phyloP scores from a whole-genome alignment of 2,113 vertebrate species.

The Solea solea region DNA sequence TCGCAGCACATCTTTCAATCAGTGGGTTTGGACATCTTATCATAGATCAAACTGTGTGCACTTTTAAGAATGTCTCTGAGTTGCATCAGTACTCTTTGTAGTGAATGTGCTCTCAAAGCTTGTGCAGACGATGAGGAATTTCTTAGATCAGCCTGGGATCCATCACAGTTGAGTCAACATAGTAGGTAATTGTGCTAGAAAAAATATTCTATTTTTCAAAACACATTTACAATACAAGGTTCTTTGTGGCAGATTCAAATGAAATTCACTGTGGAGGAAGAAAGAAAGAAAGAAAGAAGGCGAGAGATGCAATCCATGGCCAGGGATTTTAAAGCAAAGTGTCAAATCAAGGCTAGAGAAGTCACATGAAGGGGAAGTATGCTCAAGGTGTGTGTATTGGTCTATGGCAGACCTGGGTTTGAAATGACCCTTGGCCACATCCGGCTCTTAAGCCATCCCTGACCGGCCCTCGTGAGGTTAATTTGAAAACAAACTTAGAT shows the following conservation, averaged over 20 bases:
- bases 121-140: constrained; percentile 9
- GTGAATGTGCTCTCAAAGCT: constrained; percentile 6
- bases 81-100: constrained; percentile 54
- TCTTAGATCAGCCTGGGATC: constrained; percentile 5
- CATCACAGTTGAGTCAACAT: background rate
- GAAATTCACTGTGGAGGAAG: background rate
- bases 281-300: constrained; percentile 9
- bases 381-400: constrained; percentile 8
- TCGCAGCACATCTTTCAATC: background rate
- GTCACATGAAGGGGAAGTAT: constrained; percentile 32
- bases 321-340: constrained; percentile 11
- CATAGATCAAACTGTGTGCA: constrained; percentile 1
- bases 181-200: constrained; percentile 6
- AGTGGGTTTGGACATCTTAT: background rate
- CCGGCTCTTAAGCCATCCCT: no score
- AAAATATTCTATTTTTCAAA: constrained; percentile 8
- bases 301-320: constrained; percentile 5
- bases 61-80: constrained; percentile 34
- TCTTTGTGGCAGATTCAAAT: background rate
- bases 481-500: no score
- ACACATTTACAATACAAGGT: constrained; percentile 3
- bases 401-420: background rate
- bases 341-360: constrained; percentile 14
- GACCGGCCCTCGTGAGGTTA: no score
- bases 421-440: no score